Conservation (phyloP, 2,888 invertebrate genomes). For the Eremobia ochroleuca region DNA sequence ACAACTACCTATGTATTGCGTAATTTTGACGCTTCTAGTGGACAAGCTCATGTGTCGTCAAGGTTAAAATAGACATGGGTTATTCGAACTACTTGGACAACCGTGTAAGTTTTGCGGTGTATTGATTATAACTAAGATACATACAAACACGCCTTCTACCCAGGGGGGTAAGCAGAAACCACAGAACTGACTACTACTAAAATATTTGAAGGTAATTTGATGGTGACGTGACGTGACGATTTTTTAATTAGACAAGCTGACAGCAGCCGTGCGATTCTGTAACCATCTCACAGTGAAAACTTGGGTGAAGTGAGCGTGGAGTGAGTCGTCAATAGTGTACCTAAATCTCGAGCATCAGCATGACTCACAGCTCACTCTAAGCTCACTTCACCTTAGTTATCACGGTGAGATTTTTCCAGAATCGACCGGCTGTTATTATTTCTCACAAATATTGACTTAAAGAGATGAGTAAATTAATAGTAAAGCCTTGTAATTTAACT, state of each 20-base stretch:
- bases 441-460: neutral
- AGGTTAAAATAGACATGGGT: constrained; percentile 6
- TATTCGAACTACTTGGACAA: neutral
- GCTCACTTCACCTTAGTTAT: too few relatives aligned
- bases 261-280: too few relatives aligned
- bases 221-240: neutral
- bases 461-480: neutral
- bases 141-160: neutral
- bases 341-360: too few relatives aligned
- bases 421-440: neutral
- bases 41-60: constrained; percentile 4
- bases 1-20: too few relatives aligned
- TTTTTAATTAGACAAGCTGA: neutral
- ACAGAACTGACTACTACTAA: neutral
- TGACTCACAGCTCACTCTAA: too few relatives aligned
- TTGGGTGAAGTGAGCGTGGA: too few relatives aligned
- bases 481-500: neutral
- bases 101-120: neutral
- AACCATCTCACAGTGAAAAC: too few relatives aligned
- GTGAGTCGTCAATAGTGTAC: too few relatives aligned
- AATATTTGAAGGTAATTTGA: neutral
- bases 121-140: neutral
- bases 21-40: neutral
- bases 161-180: neutral
- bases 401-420: too few relatives aligned